Conservation (phyloP, 2,888 invertebrate genomes). For the Eupsilia transversa region DNA sequence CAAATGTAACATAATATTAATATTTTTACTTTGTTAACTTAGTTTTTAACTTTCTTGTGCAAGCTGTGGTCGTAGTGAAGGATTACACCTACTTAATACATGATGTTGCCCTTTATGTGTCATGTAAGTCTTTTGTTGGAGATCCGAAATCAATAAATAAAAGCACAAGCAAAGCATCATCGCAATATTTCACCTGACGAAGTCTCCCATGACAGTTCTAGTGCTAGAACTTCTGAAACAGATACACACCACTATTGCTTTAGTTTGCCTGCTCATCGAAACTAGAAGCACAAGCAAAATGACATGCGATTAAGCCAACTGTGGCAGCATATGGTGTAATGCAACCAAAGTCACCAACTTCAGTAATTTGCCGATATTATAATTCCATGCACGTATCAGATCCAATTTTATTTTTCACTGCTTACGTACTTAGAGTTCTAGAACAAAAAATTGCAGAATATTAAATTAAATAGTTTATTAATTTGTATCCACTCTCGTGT, state of each 20-base stretch:
- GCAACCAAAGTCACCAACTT: conserved; percentile 37
- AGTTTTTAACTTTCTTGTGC: too few relatives aligned
- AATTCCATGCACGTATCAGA: conserved; percentile 35
- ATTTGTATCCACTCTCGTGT: neutral
- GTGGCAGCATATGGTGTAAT: conserved; percentile 23
- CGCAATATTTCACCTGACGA: neutral
- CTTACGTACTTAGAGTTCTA: neutral
- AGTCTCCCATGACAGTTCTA: neutral
- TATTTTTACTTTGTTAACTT: too few relatives aligned
- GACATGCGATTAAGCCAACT: conserved; percentile 22
- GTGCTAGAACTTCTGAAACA: neutral
- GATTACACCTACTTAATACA: too few relatives aligned
- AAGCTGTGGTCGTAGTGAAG: too few relatives aligned
- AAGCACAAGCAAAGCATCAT: neutral
- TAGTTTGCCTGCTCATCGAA: neutral
- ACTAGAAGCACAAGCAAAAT: conserved; percentile 37
- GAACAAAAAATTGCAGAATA: neutral
- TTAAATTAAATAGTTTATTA: neutral
- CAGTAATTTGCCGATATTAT: conserved; percentile 14
- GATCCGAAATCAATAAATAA: too few relatives aligned
- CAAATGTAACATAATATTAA: too few relatives aligned
- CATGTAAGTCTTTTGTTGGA: too few relatives aligned
- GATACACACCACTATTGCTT: neutral
- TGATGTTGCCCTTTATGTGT: too few relatives aligned
- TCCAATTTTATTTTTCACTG: conserved; percentile 6